These are phyloP conservation scores for Hippolais icterina DNA, from an alignment of 2,113 vertebrate species.

Conservation along the genomic window DNA sequence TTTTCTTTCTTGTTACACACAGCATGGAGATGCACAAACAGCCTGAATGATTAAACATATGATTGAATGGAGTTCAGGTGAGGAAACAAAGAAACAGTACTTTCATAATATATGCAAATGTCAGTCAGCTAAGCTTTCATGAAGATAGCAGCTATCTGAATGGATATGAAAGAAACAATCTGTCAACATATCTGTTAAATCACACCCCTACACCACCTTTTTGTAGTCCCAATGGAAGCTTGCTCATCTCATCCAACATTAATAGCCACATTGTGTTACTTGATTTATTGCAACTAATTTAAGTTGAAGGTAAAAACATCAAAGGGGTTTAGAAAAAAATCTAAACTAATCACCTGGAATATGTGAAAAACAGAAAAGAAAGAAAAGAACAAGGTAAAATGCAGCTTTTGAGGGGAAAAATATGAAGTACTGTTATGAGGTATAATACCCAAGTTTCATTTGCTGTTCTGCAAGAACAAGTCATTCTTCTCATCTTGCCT, in stretches of 20 bases:
- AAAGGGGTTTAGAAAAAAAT: not conserved
- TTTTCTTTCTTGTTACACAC: not conserved
- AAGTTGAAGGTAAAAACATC: conserved; percentile 20
- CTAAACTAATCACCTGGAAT: not conserved
- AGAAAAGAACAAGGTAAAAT: conserved; percentile 20
- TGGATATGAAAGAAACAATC: not conserved
- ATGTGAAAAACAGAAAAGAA: conserved; percentile 25
- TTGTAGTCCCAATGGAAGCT: conserved; percentile 47
- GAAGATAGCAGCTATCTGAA: conserved; percentile 30
- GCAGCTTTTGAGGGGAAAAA: not conserved
- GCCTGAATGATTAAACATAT: conserved; percentile 1
- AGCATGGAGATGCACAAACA: not conserved
- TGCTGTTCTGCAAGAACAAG: not conserved
- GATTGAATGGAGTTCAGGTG: not conserved
- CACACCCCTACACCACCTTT: not conserved
- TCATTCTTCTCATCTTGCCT: not conserved
- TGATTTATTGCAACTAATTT: conserved; percentile 56
- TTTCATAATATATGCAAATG: conserved; percentile 17
- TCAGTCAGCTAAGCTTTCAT: conserved; percentile 12
- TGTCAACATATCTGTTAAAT: not conserved
- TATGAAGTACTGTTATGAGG: not conserved
- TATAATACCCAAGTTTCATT: not conserved
- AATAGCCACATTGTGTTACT: conserved; percentile 41
- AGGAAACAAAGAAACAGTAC: not conserved
- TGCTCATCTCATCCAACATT: conserved; percentile 58